Base-by-base conservation (phyloP, 23 tunicate genomes). In the Clavelina lepadiformis region DNA sequence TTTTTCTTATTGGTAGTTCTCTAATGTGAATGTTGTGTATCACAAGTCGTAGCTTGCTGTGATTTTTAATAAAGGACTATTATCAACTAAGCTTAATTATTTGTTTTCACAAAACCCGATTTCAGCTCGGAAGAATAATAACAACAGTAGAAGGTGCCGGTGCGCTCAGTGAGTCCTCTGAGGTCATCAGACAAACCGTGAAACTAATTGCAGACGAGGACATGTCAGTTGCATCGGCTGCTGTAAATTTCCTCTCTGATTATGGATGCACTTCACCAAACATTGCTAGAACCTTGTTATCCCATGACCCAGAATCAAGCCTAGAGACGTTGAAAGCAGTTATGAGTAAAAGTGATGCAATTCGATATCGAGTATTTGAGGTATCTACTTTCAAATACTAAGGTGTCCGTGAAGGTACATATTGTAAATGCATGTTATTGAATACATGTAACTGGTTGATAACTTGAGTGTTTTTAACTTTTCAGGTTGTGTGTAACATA, bases 291-390 rank as follows among this genome's bases (percentile, higher is more conserved):
- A 36, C 32, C 24, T 46, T 72, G 35, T 50, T 86, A 28, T 32
- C 33, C 32, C 19, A 38, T 21, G 46, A 46, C 5, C 45, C 46
- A 46, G 71, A 57, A 3, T 65, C 77, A 30, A 41, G 31, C 29
- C 31, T 82, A 19, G 27, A 58, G 18, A 46, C 3, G 13, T 23
- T 86, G 21, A 65, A 76, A 32, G 25, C 35, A 7, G 80, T 77
- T 28, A 78, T 78, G 80, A 24, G 22, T 32, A 77, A 86, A 65
- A 65, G 60, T 57, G 83, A 78, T 64, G 69, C 60, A 1, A 85
- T 86, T 37, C 77, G 85, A 45, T 86, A 76, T 65, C 63, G 95
- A 64, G 80, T 77, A 1, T 77, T 77, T 77, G 95, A 86, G 77
- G 77, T 84, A 25, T 22, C 33, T 45, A 11, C 23, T n/a, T 53